phyloP scores from a whole-genome alignment of 2,888 invertebrate species.

The Drosophila testacea region DNA sequence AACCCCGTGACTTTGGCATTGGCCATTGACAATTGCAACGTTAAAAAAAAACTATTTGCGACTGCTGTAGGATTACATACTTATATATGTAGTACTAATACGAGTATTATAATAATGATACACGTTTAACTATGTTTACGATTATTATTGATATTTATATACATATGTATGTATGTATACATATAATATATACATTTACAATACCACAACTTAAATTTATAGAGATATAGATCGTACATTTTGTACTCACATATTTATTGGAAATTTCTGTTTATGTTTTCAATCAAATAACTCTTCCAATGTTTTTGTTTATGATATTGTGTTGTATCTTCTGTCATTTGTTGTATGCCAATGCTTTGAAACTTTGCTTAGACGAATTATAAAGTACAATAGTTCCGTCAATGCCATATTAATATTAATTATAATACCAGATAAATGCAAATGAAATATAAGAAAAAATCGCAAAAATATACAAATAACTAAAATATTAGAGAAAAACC shows the following conservation, averaged over 20 bases:
- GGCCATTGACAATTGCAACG: constrained; percentile 41
- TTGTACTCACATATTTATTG: constrained; percentile 70
- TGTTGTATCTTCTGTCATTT: constrained; percentile 67
- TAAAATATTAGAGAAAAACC: constrained; percentile 21
- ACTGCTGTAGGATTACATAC: constrained; percentile 71
- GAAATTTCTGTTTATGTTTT: constrained; percentile 65
- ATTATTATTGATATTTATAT: constrained; percentile 38
- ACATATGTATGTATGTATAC: constrained; percentile 3
- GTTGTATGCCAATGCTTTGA: constrained; percentile 73
- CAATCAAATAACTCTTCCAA: constrained; percentile 64
- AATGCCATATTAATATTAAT: constrained; percentile 81
- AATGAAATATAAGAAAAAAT: constrained; percentile 31
- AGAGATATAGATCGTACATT: constrained; percentile 53
- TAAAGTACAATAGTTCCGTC: constrained; percentile 66
- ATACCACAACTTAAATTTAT: constrained; percentile 43
- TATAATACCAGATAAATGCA: constrained; percentile 36
- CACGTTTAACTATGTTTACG: constrained; percentile 70
- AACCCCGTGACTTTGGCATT: constrained; percentile 43
- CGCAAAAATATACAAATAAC: constrained; percentile 20
- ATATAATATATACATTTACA: constrained; percentile 36
- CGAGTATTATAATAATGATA: constrained; percentile 56
- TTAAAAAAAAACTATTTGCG: constrained; percentile 66
- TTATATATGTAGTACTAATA: constrained; percentile 18
- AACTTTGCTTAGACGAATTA: constrained; percentile 59
- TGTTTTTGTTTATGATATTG: constrained; percentile 48